Evolutionary conservation across 1,140 invertebrate genomes (phyloP).

Genomic region (Saccostrea echinata): DNA sequence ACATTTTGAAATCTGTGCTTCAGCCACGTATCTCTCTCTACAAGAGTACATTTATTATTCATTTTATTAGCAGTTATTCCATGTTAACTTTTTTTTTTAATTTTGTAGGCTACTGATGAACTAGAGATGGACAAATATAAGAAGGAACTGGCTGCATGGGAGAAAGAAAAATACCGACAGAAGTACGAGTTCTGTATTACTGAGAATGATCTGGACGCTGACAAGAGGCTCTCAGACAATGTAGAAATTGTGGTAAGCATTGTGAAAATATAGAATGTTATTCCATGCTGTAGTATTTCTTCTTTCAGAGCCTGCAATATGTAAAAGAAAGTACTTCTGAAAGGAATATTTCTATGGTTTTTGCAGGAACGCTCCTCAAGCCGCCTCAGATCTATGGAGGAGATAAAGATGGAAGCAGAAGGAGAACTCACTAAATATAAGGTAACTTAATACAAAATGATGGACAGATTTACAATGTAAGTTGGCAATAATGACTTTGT

Average conservation of each 20-base stretch:
- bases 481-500: neutral
- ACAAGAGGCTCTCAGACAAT: conserved; percentile 64
- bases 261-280: no score
- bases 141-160: conserved; percentile 74
- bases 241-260: conserved; percentile 65
- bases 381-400: conserved; percentile 55
- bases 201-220: conserved; percentile 77
- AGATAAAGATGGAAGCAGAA: conserved; percentile 51
- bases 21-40: no score
- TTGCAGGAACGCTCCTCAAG: conserved; percentile 57
- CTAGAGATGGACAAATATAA: conserved; percentile 73
- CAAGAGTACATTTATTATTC: no score
- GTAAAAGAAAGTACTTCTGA: no score
- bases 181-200: conserved; percentile 79
- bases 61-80: neutral
- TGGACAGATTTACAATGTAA: neutral
- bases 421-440: conserved; percentile 70
- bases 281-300: no score
- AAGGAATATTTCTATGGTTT: neutral
- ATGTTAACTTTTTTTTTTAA: neutral
- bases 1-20: no score
- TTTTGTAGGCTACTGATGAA: conserved; percentile 73
- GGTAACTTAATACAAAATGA: conserved; percentile 49
- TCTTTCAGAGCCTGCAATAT: no score
- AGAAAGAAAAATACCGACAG: conserved; percentile 75